A percentile compares a stretch with the other conserved stretches of the same genome.
Conservation (phyloP, 2,113 vertebrate genomes). For the Tychaedon coryphoeus region DNA sequence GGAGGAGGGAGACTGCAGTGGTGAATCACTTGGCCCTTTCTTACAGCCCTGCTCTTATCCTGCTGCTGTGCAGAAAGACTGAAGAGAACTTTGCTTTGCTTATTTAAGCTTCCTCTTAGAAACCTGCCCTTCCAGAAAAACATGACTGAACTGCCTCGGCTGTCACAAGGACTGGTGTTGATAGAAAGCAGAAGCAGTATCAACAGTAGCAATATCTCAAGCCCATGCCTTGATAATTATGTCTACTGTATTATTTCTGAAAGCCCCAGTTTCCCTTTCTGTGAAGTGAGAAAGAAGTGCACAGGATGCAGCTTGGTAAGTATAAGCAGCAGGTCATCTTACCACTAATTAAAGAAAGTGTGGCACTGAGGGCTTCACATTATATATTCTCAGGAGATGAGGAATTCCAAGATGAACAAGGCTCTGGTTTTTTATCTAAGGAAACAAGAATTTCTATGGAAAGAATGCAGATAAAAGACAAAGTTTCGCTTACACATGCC, state of each 20-base stretch:
- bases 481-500: not conserved
- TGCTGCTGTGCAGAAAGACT: not conserved
- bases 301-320: not conserved
- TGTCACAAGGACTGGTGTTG: not conserved
- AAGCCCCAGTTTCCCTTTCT: not conserved
- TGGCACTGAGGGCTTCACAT: not conserved
- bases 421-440: not conserved
- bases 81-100: not conserved
- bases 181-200: not conserved
- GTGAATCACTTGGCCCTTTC: not conserved
- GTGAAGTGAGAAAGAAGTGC: not conserved
- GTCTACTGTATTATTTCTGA: not conserved
- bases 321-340: not conserved
- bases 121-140: not conserved
- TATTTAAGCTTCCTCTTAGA: not conserved
- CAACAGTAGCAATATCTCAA: not conserved
- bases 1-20: not conserved
- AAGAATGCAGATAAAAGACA: not conserved
- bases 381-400: not conserved
- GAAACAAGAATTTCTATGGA: not conserved
- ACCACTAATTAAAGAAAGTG: not conserved
- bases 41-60: not conserved
- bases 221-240: not conserved
- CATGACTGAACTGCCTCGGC: not conserved
- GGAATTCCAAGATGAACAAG: not conserved